Evolutionary conservation across 1,140 invertebrate species (phyloP).

Genomic region (Diorhabda sublineata): DNA sequence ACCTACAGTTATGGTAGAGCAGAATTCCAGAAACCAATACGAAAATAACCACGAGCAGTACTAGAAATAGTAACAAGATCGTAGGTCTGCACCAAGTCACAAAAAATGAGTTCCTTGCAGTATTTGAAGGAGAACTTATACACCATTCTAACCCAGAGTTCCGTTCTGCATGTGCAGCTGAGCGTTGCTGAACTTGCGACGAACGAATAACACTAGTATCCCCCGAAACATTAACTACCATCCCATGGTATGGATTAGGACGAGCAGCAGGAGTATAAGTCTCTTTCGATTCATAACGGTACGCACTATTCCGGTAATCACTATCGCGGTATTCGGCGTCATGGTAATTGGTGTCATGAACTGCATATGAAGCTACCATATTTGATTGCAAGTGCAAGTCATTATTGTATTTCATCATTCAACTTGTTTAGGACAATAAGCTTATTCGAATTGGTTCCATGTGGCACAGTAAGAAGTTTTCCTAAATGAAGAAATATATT

Average conservation of each 20-base stretch:
- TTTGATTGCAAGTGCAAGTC: constrained; percentile 26
- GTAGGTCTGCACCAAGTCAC: constrained; percentile 47
- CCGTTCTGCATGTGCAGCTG: constrained; percentile 9
- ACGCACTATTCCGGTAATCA: constrained; percentile 30
- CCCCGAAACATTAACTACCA: constrained; percentile 52
- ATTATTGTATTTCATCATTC: constrained; percentile 19
- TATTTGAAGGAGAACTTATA: constrained; percentile 17
- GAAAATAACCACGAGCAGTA: constrained; percentile 49
- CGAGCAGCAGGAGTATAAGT: constrained; percentile 46
- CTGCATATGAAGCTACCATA: constrained; percentile 48
- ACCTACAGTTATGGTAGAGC: constrained; percentile 54
- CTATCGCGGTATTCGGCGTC: constrained; percentile 35
- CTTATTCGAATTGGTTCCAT: not conserved
- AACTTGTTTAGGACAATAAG: not conserved
- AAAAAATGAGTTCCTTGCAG: constrained; percentile 36
- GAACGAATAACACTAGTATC: constrained; percentile 47
- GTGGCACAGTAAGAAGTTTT: not conserved
- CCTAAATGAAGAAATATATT: not conserved
- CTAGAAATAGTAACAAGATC: constrained; percentile 47
- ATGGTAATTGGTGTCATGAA: constrained; percentile 42
- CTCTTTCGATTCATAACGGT: constrained; percentile 50
- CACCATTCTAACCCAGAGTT: constrained; percentile 32
- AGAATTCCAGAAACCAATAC: constrained; percentile 50
- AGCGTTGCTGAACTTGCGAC: constrained; percentile 1
- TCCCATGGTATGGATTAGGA: constrained; percentile 50